Percentiles rank a stretch among this genome's conserved stretches.
phyloP scores from a whole-genome alignment of 2,113 vertebrate species.

The Oncorhynchus keta region DNA sequence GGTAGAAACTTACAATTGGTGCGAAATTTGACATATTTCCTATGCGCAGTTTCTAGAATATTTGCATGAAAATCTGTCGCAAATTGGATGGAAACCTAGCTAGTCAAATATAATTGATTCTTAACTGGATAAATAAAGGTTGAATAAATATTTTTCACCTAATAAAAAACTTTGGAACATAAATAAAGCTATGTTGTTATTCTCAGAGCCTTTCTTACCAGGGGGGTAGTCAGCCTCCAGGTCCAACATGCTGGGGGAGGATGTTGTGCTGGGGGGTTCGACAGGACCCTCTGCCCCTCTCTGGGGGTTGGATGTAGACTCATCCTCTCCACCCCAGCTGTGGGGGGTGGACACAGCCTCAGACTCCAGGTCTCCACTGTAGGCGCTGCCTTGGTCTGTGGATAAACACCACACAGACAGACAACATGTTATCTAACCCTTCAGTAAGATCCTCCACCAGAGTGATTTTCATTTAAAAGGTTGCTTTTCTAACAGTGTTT shows the following conservation, averaged over 20 bases:
- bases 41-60: no score
- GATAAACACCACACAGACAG: not conserved
- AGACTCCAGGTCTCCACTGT: slow-evolving; percentile 80
- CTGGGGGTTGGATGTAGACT: slow-evolving; percentile 58
- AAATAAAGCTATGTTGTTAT: no score
- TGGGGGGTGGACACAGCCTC: slow-evolving; percentile 80
- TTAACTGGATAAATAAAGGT: no score
- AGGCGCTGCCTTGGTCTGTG: slow-evolving; percentile 81
- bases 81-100: no score
- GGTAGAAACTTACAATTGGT: no score
- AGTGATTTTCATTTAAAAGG: no score
- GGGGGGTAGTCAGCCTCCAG: slow-evolving; percentile 87
- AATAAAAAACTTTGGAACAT: not conserved
- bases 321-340: slow-evolving; percentile 81
- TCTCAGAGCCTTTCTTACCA: slow-evolving; percentile 67
- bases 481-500: no score
- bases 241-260: slow-evolving; percentile 77
- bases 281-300: slow-evolving; percentile 42
- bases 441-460: no score
- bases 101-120: no score
- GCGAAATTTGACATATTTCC: no score
- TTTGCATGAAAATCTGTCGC: no score
- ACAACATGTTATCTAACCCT: not conserved
- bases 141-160: no score
- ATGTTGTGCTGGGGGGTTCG: slow-evolving; percentile 65